Base-by-base conservation (phyloP, 2,888 invertebrate genomes). In the Ryuthela nishihirai region DNA sequence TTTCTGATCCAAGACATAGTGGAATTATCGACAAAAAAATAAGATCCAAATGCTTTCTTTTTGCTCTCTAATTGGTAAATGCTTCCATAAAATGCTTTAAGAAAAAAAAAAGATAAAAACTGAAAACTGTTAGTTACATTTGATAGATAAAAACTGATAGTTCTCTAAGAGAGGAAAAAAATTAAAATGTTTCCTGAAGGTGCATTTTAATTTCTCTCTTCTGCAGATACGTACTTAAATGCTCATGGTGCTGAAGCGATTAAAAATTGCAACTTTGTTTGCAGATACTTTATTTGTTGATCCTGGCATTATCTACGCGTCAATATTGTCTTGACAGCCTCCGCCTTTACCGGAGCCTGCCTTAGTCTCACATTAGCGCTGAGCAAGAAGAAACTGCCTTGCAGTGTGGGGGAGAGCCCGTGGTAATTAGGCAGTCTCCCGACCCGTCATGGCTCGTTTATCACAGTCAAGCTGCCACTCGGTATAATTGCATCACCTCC, bases 391-490 rank as follows among this genome's bases (percentile, higher is more conserved):
- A n/a, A n/a, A n/a, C n/a, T n/a, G n/a, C n/a, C n/a, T n/a, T n/a
- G n/a, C n/a, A n/a, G n/a, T n/a, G n/a, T n/a, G n/a, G n/a, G n/a
- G n/a, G n/a, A n/a, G n/a, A n/a, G n/a, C n/a, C n/a, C n/a, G n/a
- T n/a, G n/a, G 47, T 54, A 54, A 54, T 54, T 54, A 54, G 54
- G 26, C 47, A 48, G 43, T 42, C 54, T 48, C 43, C 20, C 36
- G 23, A 7, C 23, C 43, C 54, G 54, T 43, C 43, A 32, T 38
- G 38, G 25, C n/a, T 24, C 48, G 43, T 54, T 54, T 48, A 54
- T 54, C 54, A 54, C 34, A n/a, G 17, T 47, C 47, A 47, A n/a
- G n/a, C n/a, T n/a, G n/a, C n/a, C 47, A 26, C 29, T 32, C 23
- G 24, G 47, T 32, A 48, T 54, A 54, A 54, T 54, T 48, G 47